These are phyloP conservation scores for Iguana delicatissima DNA, from an alignment of 2,797 vertebrate genomes.

Conservation along the genomic window DNA sequence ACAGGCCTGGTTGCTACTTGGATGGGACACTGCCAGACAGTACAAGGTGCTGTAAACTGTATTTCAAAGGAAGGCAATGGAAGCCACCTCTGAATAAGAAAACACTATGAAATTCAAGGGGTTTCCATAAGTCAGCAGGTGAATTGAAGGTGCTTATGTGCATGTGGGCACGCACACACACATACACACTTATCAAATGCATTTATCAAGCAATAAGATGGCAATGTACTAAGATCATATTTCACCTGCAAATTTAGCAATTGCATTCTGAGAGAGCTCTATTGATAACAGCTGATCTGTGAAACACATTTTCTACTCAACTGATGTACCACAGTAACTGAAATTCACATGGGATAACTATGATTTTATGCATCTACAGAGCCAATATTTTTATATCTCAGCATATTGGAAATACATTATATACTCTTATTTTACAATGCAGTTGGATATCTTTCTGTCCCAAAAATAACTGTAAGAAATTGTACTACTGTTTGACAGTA, in stretches of 20 bases:
- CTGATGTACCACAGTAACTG: background rate
- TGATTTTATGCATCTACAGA: background rate
- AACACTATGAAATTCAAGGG: too few species aligned
- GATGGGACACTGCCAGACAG: too few species aligned
- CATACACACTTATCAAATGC: background rate
- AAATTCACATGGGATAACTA: background rate
- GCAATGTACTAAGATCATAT: background rate
- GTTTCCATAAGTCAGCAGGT: too few species aligned
- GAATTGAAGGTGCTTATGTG: too few species aligned
- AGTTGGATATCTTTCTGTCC: background rate
- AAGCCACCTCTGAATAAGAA: too few species aligned
- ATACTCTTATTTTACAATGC: constrained; percentile 1
- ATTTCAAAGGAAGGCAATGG: too few species aligned
- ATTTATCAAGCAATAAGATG: background rate
- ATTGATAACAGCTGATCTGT: background rate
- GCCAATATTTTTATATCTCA: background rate
- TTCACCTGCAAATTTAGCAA: background rate
- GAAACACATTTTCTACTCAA: background rate
- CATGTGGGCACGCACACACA: too few species aligned
- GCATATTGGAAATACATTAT: background rate
- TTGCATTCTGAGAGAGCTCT: background rate
- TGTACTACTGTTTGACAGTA: background rate
- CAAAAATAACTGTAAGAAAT: background rate
- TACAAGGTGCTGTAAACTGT: too few species aligned
- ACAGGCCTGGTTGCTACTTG: too few species aligned